Base-by-base conservation (phyloP, 2,888 invertebrate species). In the Xestia c-nigrum region DNA sequence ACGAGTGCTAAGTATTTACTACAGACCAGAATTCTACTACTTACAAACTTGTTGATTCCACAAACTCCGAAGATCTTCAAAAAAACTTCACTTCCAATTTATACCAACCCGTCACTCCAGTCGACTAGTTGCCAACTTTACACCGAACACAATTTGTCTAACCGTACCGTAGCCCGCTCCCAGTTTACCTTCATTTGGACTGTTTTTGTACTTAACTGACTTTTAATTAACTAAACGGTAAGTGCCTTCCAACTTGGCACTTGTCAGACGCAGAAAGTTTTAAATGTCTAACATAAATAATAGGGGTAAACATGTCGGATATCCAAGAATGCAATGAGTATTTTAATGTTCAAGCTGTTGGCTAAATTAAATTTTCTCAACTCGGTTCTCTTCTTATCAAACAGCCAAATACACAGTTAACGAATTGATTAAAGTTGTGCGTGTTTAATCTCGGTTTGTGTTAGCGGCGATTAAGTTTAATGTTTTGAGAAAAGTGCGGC, bases 151-250 rank as follows among this genome's bases (percentile, higher is more conserved):
- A 85, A 82, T 85, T 81, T 81, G 75, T 79, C 79, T 83, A 77
- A 78, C 75, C 63, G 72, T 67, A 55, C n/a, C 55, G 59, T 2
- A 64, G 57, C 59, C 38, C 46, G 55, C 69, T 74, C 24, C 43
- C 73, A 68, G 68, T 77, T 80, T 76, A 87, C 78, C 84, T 84
- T 74, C 72, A 78, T 86, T 86, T 77, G 63, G 77, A 81, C 74
- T 85, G 74, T 85, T 86, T 85, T 83, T 80, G 81, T 80, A 84
- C 85, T 81, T 84, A 86, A 86, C 83, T 86, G 82, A 80, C 75
- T 81, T 86, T 83, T 80, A 86, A 86, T 87, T 87, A 86, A 86
- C 78, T 78, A 80, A 83, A 77, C 70, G 76, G 68, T 80, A 85
- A 87, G 77, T 85, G 72, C 68, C 61, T 73, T 67, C 67, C 66